A percentile compares a stretch with the other conserved stretches of the same genome.
phyloP scores from a whole-genome alignment of 2,113 vertebrate species.

The Montifringilla adamsi region DNA sequence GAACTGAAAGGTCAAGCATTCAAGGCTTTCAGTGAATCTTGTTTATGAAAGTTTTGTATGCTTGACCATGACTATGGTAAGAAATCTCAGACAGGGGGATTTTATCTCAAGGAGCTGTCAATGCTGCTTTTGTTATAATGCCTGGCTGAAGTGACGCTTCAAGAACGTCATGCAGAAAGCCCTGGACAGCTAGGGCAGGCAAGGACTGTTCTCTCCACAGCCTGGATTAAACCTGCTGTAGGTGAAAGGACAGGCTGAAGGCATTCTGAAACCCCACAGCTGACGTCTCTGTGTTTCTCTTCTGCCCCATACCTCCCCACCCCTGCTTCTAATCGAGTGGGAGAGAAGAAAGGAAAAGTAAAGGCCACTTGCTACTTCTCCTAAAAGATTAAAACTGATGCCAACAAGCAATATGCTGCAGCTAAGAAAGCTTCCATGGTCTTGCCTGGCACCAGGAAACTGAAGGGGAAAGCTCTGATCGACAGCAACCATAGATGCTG shows the following conservation, averaged over 20 bases:
- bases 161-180: not conserved
- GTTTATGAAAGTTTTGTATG: not conserved
- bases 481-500: not conserved
- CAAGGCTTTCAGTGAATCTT: not conserved
- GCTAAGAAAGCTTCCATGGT: not conserved
- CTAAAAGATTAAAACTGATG: not conserved
- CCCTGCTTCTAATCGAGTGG: not conserved
- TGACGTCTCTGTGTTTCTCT: not conserved
- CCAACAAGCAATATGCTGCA: not conserved
- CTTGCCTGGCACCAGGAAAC: not conserved
- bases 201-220: not conserved
- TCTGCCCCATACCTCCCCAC: rapidly evolving
- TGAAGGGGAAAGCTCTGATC: not conserved
- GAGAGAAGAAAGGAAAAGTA: not conserved
- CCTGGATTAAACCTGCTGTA: not conserved
- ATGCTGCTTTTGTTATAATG: not conserved
- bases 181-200: not conserved
- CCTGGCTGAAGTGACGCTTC: not conserved
- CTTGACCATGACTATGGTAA: not conserved
- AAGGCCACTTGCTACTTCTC: not conserved
- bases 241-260: not conserved
- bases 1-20: not conserved
- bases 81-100: not conserved
- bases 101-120: not conserved
- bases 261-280: not conserved